Conservation (phyloP, 2,113 vertebrate genomes). For the Mastomys natalensis region DNA sequence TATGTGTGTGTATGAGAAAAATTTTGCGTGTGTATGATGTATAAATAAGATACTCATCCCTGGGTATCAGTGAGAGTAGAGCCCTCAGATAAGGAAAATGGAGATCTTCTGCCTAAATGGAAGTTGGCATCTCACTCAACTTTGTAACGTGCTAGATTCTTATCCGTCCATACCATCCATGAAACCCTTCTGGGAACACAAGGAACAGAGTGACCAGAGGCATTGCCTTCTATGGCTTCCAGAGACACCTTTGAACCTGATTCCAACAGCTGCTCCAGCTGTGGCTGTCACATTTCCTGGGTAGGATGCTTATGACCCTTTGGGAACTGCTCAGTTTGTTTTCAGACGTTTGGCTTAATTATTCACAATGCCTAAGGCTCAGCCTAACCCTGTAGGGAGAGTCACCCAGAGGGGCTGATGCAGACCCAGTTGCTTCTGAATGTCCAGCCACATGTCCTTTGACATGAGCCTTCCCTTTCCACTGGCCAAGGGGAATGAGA, state of each 20-base stretch:
- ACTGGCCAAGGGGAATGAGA: background rate
- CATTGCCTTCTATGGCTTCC: background rate
- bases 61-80: conserved; percentile 3
- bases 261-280: background rate
- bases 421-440: background rate
- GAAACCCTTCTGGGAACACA: background rate
- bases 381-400: background rate
- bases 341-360: background rate
- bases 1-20: background rate
- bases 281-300: background rate
- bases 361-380: background rate
- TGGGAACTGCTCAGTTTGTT: background rate
- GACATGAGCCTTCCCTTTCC: background rate
- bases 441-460: background rate
- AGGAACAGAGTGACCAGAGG: background rate
- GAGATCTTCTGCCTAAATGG: background rate
- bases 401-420: background rate
- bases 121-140: background rate
- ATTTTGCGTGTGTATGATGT: background rate
- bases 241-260: background rate
- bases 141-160: conserved; percentile 36
- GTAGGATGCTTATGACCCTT: background rate
- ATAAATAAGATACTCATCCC: background rate
- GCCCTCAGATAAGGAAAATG: conserved; percentile 38
- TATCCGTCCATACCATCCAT: background rate